Percentiles rank a stretch among this genome's conserved stretches.
phyloP scores from a whole-genome alignment of 2,797 vertebrate genomes.

The Parotocinclus haroldoi region DNA sequence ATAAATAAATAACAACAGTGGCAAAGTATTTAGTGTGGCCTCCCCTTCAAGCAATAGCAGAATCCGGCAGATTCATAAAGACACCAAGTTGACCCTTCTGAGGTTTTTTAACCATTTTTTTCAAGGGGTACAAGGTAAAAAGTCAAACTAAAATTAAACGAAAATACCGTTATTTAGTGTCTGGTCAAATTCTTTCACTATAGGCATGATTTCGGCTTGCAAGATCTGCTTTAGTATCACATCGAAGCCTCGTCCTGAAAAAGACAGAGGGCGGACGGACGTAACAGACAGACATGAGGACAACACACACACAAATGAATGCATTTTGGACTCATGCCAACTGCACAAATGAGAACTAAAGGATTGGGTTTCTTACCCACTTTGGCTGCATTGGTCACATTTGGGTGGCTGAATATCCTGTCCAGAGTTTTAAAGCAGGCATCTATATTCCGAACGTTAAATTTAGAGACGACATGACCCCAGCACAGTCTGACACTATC shows the following conservation, averaged over 20 bases:
- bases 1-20: too few relatives aligned
- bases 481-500: conserved; percentile 55
- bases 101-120: too few relatives aligned
- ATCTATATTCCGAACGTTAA: conserved; percentile 55
- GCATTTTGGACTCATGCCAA: too few relatives aligned
- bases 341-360: neutral
- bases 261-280: conserved; percentile 30
- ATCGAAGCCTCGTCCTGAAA: conserved; percentile 63
- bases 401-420: conserved; percentile 56
- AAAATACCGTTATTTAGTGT: conserved; percentile 48
- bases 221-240: conserved; percentile 60
- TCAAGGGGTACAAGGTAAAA: too few relatives aligned
- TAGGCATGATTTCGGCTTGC: conserved; percentile 56
- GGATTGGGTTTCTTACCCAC: conserved; percentile 58
- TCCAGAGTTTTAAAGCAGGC: conserved; percentile 60
- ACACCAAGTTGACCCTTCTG: too few relatives aligned
- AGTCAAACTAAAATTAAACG: too few relatives aligned
- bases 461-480: conserved; percentile 51
- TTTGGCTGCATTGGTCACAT: conserved; percentile 60
- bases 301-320: neutral
- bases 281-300: conserved; percentile 9
- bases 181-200: conserved; percentile 59
- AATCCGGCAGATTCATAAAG: too few relatives aligned
- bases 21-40: too few relatives aligned
- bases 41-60: too few relatives aligned